Evolutionary conservation across 2,888 invertebrate species (phyloP).

Genomic region (Muscina levida): DNA sequence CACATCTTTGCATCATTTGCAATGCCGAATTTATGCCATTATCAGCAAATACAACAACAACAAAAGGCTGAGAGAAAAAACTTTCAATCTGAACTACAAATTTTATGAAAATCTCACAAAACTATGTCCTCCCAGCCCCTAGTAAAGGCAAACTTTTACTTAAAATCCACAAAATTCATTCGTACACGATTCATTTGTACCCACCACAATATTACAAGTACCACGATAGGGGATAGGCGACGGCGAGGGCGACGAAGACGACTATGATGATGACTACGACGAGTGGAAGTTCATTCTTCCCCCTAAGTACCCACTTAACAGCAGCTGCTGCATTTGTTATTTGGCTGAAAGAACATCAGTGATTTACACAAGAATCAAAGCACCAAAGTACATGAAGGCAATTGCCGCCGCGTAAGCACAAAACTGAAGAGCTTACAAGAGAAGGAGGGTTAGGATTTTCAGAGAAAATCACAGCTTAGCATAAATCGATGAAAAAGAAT

Average conservation of each 20-base stretch:
- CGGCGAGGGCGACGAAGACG: too few relatives aligned
- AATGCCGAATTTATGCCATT: slow-evolving; percentile 21
- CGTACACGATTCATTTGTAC: slow-evolving; percentile 21
- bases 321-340: slow-evolving; percentile 5
- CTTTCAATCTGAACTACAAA: background rate
- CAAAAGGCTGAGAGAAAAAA: slow-evolving; percentile 2
- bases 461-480: slow-evolving; percentile 6
- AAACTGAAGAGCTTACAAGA: background rate
- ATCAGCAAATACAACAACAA: slow-evolving; percentile 9
- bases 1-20: slow-evolving; percentile 21
- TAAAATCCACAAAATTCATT: slow-evolving; percentile 9
- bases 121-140: background rate
- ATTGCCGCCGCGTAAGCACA: background rate
- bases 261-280: too few relatives aligned
- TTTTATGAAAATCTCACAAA: slow-evolving; percentile 18
- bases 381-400: background rate
- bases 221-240: too few relatives aligned
- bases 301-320: background rate
- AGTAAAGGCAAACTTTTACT: background rate
- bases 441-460: background rate
- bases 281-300: background rate
- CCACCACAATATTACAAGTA: background rate
- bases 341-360: background rate
- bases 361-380: background rate
- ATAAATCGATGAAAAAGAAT: background rate